phyloP scores from a whole-genome alignment of 2,888 invertebrate species.

The Amphipoea oculea region DNA sequence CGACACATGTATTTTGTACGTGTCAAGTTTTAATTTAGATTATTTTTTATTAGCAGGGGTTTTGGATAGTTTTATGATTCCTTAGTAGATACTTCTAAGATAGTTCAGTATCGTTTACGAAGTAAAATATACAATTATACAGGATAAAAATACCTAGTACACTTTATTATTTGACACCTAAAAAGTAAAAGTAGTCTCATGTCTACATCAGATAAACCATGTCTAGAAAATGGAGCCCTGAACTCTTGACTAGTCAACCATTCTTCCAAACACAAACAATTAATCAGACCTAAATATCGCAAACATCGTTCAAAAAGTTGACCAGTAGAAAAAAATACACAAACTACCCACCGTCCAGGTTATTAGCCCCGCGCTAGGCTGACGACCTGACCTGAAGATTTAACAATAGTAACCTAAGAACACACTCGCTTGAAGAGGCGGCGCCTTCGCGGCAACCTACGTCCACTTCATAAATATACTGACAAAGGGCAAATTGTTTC shows the following conservation, averaged over 20 bases:
- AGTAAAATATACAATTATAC: background rate
- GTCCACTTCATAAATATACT: slow-evolving; percentile 26
- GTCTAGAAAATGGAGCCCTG: background rate
- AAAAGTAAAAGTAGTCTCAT: background rate
- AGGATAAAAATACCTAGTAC: too few species aligned
- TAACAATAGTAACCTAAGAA: slow-evolving; percentile 62
- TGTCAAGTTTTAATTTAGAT: slow-evolving; percentile 58
- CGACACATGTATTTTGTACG: slow-evolving; percentile 47
- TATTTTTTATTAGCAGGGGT: slow-evolving; percentile 22
- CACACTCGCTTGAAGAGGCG: slow-evolving; percentile 43
- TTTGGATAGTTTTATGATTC: background rate
- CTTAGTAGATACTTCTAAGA: background rate
- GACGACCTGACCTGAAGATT: slow-evolving; percentile 57
- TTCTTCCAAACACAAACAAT: background rate
- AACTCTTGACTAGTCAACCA: slow-evolving; percentile 4
- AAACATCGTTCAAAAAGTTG: slow-evolving; percentile 12
- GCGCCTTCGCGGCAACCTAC: slow-evolving; percentile 42
- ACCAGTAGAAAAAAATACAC: slow-evolving; percentile 16
- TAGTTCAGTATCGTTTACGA: background rate
- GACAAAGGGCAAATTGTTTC: slow-evolving; percentile 47
- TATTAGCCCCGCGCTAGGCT: slow-evolving; percentile 55
- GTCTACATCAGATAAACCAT: slow-evolving; percentile 15
- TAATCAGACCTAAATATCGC: slow-evolving; percentile 3
- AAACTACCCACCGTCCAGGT: slow-evolving; percentile 44
- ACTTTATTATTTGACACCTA: background rate